phyloP scores from a whole-genome alignment of 2,888 invertebrate species.

The Temnothorax ravouxi region DNA sequence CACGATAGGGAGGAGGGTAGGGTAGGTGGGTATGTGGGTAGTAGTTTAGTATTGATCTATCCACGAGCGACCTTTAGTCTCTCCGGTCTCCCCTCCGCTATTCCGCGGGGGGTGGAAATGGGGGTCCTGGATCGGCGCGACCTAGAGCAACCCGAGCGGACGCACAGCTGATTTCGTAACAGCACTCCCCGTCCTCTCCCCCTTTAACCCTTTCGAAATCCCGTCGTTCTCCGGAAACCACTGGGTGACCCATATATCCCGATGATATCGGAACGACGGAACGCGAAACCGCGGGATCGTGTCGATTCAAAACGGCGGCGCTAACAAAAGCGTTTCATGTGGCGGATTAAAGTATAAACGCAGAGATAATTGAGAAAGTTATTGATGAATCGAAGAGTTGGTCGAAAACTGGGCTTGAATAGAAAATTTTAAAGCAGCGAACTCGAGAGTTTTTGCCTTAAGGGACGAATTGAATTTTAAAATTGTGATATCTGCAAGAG shows the following conservation, averaged over 20 bases:
- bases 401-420: neutral
- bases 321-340: neutral
- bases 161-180: slow-evolving; percentile 82
- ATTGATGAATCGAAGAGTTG: neutral
- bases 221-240: slow-evolving; percentile 73
- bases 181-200: slow-evolving; percentile 68
- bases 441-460: neutral
- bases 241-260: slow-evolving; percentile 67
- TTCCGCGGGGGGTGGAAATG: slow-evolving; percentile 39
- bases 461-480: neutral
- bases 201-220: slow-evolving; percentile 69
- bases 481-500: neutral
- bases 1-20: slow-evolving; percentile 69
- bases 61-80: slow-evolving; percentile 81
- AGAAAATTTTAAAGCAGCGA: neutral
- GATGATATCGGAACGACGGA: slow-evolving; percentile 44
- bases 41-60: slow-evolving; percentile 80
- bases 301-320: neutral
- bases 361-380: neutral
- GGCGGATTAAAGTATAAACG: neutral
- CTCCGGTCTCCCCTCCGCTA: slow-evolving; percentile 62
- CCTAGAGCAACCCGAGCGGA: slow-evolving; percentile 81
- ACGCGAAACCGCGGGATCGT: slow-evolving; percentile 57
- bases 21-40: slow-evolving; percentile 74
- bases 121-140: slow-evolving; percentile 76